Percentiles rank a stretch among this genome's conserved stretches.
Evolutionary conservation across 1,140 invertebrate genomes (phyloP).

Genomic region (Megalonaias nervosa): DNA sequence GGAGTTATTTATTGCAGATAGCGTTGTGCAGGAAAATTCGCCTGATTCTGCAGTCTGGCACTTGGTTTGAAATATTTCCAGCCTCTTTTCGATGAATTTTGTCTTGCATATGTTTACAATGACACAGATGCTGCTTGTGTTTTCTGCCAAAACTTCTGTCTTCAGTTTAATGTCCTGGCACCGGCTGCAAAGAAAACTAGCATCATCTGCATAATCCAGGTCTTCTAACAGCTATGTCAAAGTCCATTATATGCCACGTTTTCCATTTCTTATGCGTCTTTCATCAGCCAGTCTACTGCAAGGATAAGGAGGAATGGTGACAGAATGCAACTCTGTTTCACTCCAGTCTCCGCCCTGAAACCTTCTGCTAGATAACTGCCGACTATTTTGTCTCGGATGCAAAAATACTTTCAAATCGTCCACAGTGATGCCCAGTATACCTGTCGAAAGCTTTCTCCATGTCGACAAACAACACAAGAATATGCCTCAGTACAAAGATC

Average conservation of each 20-base stretch:
- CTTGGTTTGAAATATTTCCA: too few species aligned
- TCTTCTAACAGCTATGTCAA: slow-evolving; percentile 24
- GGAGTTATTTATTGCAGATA: too few species aligned
- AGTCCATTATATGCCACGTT: slow-evolving; percentile 23
- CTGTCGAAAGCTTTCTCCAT: too few species aligned
- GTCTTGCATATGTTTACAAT: too few species aligned
- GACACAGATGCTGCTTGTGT: too few species aligned
- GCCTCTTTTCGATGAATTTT: too few species aligned
- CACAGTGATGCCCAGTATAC: not conserved
- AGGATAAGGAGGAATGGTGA: slow-evolving; percentile 30
- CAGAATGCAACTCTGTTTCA: slow-evolving; percentile 26
- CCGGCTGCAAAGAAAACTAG: not conserved
- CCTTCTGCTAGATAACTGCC: slow-evolving; percentile 11
- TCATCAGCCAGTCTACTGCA: slow-evolving; percentile 39
- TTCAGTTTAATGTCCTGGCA: not conserved
- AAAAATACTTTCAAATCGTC: not conserved
- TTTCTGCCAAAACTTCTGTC: too few species aligned
- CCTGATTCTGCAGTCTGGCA: too few species aligned
- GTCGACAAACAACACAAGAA: too few species aligned
- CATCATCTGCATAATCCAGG: slow-evolving; percentile 32
- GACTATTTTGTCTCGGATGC: not conserved
- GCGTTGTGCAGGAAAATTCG: too few species aligned
- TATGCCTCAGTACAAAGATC: too few species aligned
- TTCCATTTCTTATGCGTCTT: slow-evolving; percentile 8
- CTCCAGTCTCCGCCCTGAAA: slow-evolving; percentile 24